Evolutionary conservation across 2,113 vertebrate genomes (phyloP), one percentile per base, ranked within the genome.

Genomic region (Anhinga anhinga): DNA sequence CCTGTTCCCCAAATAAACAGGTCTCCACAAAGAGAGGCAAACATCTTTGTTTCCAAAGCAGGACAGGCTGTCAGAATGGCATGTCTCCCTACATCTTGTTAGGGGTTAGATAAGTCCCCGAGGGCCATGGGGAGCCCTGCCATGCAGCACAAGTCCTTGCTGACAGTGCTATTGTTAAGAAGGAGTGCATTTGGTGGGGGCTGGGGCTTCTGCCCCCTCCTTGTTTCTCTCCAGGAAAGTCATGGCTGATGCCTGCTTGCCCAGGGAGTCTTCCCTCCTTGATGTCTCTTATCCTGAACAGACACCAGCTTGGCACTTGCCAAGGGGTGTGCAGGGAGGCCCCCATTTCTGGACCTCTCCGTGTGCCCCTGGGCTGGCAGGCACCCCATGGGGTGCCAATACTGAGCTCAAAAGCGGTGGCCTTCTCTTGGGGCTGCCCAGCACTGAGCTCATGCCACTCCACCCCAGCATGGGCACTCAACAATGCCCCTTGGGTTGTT

Each of bases 121-220:
- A 5, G 61, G 69, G 53, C 67, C 63, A 49, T 0, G 3, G 76
- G 44, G 30, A 95, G 56, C 69, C 40, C 69, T 82, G 84, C 76
- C 93, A 76, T 2, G 4, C 29, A 89, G 72, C 69, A 81, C 77
- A 74, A 92, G 52, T 56, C 78, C 69, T 82, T 89, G 91, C 73
- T 91, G 93, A 96, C 95, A 95, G 66, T 52, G 65, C 84, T 93
- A 96, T 97, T 96, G 94, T 96, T 96, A 83, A 74, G 76, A 94
- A 94, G 42, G 52, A 63, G 50, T 71, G 45, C 45, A 42, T 72
- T 34, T 58, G 2, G 27, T 50, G 32, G 67, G 63, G 17, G 22
- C 23, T 34, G 19, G 14, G 34, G 14, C 13, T 86, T 83, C 79
- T 79, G 40, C 36, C 34, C 40, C n/a, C 36, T 50, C 15, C 87